Conservation (phyloP, 2,113 vertebrate genomes). For the Psittacus erithacus region DNA sequence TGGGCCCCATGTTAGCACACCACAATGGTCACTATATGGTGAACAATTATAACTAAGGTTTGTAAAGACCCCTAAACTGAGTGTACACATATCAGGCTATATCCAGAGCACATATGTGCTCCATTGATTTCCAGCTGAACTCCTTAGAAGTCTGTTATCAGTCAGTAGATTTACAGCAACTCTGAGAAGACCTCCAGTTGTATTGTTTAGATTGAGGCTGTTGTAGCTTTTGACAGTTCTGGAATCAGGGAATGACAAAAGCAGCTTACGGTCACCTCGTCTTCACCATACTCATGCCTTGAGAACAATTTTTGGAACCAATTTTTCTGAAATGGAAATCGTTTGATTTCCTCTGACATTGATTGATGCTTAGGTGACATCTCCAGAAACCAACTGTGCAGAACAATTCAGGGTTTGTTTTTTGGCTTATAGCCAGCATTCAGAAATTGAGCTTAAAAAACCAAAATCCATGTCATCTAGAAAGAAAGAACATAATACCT, state of each 20-base stretch:
- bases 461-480: background rate
- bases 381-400: slow-evolving; percentile 63
- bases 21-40: background rate
- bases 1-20: background rate
- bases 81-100: background rate
- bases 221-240: background rate
- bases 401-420: slow-evolving; percentile 29
- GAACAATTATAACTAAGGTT: background rate
- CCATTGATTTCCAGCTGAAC: background rate
- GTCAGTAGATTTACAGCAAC: background rate
- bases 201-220: background rate
- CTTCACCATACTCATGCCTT: background rate
- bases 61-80: background rate
- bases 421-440: slow-evolving; percentile 62
- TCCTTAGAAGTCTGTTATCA: background rate
- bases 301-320: background rate
- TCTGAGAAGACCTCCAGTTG: background rate
- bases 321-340: background rate
- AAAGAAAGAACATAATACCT: background rate
- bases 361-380: slow-evolving; percentile 77
- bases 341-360: slow-evolving; percentile 50
- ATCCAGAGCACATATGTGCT: background rate
- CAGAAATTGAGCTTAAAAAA: background rate
- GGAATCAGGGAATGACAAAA: background rate
- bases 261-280: background rate